These are phyloP conservation scores for Ennomos fuscantarius DNA, from an alignment of 2,888 invertebrate genomes.

Conservation along the genomic window DNA sequence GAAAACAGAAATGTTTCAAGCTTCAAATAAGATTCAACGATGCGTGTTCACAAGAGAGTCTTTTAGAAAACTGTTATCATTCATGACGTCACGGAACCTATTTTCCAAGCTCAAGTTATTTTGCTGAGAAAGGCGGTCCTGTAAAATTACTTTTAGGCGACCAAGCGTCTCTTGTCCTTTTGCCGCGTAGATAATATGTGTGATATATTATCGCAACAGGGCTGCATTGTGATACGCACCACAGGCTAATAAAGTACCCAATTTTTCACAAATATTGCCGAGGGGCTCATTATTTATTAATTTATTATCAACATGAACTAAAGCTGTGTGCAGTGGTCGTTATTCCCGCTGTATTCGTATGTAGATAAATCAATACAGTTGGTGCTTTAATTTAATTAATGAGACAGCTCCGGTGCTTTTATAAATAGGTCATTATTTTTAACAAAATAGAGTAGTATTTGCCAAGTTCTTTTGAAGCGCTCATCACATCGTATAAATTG, in stretches of 20 bases:
- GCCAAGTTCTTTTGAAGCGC: no score
- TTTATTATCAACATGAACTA: constrained; percentile 51
- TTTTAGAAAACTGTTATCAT: constrained; percentile 58
- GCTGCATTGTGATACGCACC: constrained; percentile 37
- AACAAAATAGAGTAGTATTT: no score
- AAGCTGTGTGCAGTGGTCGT: constrained; percentile 38
- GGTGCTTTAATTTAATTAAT: constrained; percentile 31
- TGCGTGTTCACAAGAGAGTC: constrained; percentile 39
- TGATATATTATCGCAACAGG: constrained; percentile 66
- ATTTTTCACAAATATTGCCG: constrained; percentile 59
- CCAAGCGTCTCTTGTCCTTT: constrained; percentile 47
- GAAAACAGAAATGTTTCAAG: constrained; percentile 15
- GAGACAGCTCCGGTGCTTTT: background rate
- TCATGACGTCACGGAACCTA: constrained; percentile 50
- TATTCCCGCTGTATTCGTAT: constrained; percentile 46
- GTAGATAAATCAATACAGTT: constrained; percentile 49
- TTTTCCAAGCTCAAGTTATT: constrained; percentile 54
- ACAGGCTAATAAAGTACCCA: constrained; percentile 56
- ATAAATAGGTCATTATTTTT: no score
- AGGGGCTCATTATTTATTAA: constrained; percentile 55
- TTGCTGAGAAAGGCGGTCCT: constrained; percentile 49
- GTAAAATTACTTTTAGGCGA: constrained; percentile 59
- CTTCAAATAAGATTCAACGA: constrained; percentile 38
- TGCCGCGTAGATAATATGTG: constrained; percentile 58
- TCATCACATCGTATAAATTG: no score